Conservation (phyloP, 2,113 vertebrate species). For the Oryzias melastigma region DNA sequence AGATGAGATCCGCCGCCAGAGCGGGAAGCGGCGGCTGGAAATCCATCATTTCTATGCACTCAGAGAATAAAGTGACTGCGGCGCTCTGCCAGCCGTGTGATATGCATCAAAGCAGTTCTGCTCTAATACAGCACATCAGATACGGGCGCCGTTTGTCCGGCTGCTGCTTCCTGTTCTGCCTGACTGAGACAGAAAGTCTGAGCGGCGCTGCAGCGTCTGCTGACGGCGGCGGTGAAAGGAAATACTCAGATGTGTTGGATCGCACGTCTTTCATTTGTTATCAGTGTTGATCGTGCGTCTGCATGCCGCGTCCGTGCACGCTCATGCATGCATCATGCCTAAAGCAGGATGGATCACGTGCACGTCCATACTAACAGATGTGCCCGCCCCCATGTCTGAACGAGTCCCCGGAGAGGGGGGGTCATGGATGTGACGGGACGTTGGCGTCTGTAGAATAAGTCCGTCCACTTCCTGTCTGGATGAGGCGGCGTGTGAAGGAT, state of each 20-base stretch:
- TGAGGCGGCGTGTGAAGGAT: no score
- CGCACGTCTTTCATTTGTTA: constrained; percentile 47
- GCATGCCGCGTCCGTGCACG: no score
- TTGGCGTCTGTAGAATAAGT: not conserved
- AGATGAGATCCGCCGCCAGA: constrained; percentile 18
- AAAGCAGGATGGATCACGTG: not conserved
- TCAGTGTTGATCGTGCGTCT: no score
- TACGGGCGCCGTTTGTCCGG: constrained; percentile 5
- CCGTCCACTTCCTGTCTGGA: no score
- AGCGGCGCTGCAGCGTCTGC: no score
- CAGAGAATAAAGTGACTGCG: constrained; percentile 21
- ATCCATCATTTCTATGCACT: constrained; percentile 27
- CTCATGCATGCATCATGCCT: constrained; percentile 11
- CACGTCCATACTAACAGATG: constrained; percentile 4
- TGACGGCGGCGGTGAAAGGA: no score
- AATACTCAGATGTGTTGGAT: constrained; percentile 16
- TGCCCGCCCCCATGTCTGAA: not conserved
- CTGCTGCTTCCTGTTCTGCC: constrained; percentile 8
- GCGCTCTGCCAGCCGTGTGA: constrained; percentile 1
- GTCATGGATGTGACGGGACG: not conserved
- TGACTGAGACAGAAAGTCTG: no score
- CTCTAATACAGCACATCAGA: constrained; percentile 18
- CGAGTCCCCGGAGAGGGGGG: not conserved
- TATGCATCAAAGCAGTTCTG: constrained; percentile 9
- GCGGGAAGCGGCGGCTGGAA: constrained; percentile 9